These are phyloP conservation scores for Scartelaos histophorus DNA, from an alignment of 2,113 vertebrate genomes.

Conservation along the genomic window DNA sequence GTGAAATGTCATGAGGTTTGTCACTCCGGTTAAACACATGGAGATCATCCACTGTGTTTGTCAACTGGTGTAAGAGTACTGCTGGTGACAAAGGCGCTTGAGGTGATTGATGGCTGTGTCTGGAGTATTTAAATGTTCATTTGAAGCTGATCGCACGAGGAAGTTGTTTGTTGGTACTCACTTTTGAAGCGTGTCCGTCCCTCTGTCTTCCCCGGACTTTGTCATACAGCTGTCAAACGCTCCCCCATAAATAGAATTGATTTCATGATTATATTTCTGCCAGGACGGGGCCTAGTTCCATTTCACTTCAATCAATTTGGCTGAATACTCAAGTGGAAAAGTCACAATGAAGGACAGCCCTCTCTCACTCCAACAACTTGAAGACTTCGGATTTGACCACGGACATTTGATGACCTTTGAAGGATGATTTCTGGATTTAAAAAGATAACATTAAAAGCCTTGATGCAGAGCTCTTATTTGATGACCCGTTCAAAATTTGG, in stretches of 20 bases:
- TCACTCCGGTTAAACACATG: not conserved
- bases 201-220: slow-evolving; percentile 29
- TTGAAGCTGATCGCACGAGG: slow-evolving; percentile 2
- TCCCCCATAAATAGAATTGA: slow-evolving; percentile 47
- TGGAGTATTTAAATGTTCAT: slow-evolving; percentile 14
- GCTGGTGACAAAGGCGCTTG: slow-evolving; percentile 1
- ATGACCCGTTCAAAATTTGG: not conserved
- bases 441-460: not conserved
- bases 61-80: not conserved
- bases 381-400: slow-evolving; percentile 9
- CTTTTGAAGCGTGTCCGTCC: slow-evolving; percentile 18
- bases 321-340: slow-evolving; percentile 38
- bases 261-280: slow-evolving; percentile 40
- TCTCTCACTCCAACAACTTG: not conserved
- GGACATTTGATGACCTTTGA: slow-evolving; percentile 19
- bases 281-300: slow-evolving; percentile 31
- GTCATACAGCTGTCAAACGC: slow-evolving; percentile 45
- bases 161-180: slow-evolving; percentile 21
- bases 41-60: not conserved
- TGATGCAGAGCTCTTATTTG: not conserved
- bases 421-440: not conserved
- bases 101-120: slow-evolving; percentile 17
- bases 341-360: slow-evolving; percentile 16
- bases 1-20: not conserved
- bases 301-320: slow-evolving; percentile 44